Evolutionary conservation across 2,797 vertebrate genomes (phyloP).

Genomic region (Caiman crocodilus): DNA sequence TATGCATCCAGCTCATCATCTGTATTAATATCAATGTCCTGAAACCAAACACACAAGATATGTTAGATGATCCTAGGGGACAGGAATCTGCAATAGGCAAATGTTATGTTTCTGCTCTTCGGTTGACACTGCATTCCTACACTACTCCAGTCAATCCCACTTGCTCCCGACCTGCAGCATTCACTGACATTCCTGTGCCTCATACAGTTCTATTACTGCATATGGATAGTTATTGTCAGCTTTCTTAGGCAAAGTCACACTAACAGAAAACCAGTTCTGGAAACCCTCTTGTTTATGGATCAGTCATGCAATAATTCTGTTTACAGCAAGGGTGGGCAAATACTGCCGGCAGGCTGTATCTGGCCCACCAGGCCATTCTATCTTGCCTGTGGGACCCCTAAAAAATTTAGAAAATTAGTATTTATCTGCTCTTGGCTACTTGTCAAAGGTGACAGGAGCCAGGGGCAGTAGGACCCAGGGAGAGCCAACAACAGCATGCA

Average conservation of each 20-base stretch:
- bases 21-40: conserved; percentile 99
- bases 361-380: no score
- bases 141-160: not conserved
- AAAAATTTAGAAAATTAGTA: no score
- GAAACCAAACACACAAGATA: conserved; percentile 64
- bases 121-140: not conserved
- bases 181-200: not conserved
- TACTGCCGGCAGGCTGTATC: no score
- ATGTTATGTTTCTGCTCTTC: not conserved
- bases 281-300: no score
- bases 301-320: no score
- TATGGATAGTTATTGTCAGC: not conserved
- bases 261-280: rapidly evolving
- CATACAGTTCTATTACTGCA: not conserved
- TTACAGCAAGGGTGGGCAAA: no score
- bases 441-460: no score
- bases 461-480: no score
- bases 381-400: no score
- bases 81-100: not conserved
- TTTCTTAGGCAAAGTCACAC: not conserved
- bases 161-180: not conserved
- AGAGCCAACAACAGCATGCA: no score
- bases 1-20: conserved; percentile 98
- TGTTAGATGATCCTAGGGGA: not conserved
- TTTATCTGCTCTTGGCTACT: no score